A percentile compares a stretch with the other conserved stretches of the same genome.
phyloP scores from a whole-genome alignment of 2,113 vertebrate genomes.

The Colistium nudipinnis region DNA sequence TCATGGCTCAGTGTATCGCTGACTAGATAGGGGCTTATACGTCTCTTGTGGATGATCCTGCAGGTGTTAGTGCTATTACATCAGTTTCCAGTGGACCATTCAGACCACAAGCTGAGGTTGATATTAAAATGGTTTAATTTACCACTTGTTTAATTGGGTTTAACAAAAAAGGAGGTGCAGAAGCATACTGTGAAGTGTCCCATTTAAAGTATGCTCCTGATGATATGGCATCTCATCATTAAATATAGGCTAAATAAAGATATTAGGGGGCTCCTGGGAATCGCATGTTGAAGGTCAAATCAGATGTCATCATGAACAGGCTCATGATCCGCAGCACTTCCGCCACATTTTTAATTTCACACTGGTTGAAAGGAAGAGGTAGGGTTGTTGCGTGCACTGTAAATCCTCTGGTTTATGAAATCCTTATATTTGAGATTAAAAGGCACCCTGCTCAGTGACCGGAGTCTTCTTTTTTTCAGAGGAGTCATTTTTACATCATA shows the following conservation, averaged over 20 bases:
- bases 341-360: not conserved
- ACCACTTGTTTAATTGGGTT: not conserved
- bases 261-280: not conserved
- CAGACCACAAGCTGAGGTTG: no score
- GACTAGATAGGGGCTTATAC: conserved; percentile 11
- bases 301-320: not conserved
- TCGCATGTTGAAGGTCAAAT: not conserved
- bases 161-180: not conserved
- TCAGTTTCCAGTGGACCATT: conserved; percentile 1
- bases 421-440: conserved; percentile 37
- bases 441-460: conserved; percentile 17
- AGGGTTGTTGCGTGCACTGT: conserved; percentile 10
- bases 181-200: no score
- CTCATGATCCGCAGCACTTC: not conserved
- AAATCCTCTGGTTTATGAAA: conserved; percentile 39
- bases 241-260: no score
- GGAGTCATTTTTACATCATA: not conserved
- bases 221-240: no score
- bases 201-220: no score
- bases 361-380: not conserved
- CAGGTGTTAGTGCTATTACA: not conserved
- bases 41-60: not conserved
- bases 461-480: not conserved
- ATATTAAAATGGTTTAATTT: conserved; percentile 3
- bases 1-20: not conserved